A percentile compares a stretch with the other conserved stretches of the same genome.
Evolutionary conservation across 2,113 vertebrate species (phyloP).

Genomic region (Zonotrichia leucophrys): DNA sequence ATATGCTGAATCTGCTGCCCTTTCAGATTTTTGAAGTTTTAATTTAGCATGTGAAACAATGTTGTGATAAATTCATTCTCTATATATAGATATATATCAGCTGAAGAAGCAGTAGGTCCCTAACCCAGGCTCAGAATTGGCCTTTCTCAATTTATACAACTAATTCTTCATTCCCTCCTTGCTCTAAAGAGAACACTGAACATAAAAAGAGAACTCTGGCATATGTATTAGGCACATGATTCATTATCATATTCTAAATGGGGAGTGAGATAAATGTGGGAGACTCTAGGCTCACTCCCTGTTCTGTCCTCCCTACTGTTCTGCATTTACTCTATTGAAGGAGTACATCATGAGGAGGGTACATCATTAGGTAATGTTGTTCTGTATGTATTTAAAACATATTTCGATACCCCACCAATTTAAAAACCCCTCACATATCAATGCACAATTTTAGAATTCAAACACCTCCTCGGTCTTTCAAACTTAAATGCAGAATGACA

Average conservation of each 20-base stretch:
- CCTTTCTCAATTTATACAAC: not conserved
- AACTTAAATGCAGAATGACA: not conserved
- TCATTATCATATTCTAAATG: not conserved
- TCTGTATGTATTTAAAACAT: not conserved
- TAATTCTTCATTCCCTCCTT: not conserved
- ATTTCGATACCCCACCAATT: not conserved
- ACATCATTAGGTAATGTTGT: not conserved
- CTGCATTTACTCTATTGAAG: not conserved
- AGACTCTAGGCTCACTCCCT: not conserved
- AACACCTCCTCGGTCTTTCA: not conserved
- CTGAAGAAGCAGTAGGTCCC: not conserved
- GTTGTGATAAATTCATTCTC: not conserved
- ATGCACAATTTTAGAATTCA: not conserved
- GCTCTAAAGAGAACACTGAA: not conserved
- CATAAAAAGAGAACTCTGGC: not conserved
- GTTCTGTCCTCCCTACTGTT: not conserved
- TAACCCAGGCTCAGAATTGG: not conserved
- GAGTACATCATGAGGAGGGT: not conserved
- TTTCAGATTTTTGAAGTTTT: rapidly evolving
- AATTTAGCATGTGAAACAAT: not conserved
- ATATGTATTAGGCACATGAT: not conserved
- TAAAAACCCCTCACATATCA: not conserved
- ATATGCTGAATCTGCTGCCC: not conserved
- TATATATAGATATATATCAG: not conserved
- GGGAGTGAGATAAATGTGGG: not conserved